Evolutionary conservation across 2,113 vertebrate genomes (phyloP).

Genomic region (Ancistrus triradiatus): DNA sequence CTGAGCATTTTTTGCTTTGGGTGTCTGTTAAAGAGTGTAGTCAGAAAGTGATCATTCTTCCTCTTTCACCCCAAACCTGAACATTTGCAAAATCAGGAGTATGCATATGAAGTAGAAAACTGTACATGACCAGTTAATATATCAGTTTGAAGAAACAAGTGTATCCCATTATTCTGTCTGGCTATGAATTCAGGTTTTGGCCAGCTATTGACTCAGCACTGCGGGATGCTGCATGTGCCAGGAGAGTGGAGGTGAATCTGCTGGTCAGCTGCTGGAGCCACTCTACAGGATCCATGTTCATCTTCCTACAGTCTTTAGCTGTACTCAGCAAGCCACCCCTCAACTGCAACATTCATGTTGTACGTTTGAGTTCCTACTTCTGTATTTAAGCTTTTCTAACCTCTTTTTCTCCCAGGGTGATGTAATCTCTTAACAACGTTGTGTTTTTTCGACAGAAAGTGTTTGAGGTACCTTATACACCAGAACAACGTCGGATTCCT

Average conservation of each 20-base stretch:
- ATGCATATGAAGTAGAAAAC: no score
- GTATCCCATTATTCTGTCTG: no score
- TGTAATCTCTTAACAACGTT: neutral
- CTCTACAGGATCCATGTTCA: slow-evolving; percentile 66
- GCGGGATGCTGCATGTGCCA: slow-evolving; percentile 66
- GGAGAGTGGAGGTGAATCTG: slow-evolving; percentile 63
- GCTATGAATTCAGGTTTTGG: slow-evolving; percentile 80
- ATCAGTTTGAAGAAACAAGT: no score
- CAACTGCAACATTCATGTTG: slow-evolving; percentile 64
- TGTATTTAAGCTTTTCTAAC: neutral
- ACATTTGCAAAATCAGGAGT: no score
- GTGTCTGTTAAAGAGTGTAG: no score
- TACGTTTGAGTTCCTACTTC: slow-evolving; percentile 43
- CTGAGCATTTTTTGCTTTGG: no score
- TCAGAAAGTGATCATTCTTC: no score
- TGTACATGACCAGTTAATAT: no score
- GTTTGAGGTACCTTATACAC: slow-evolving; percentile 67
- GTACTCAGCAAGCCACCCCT: slow-evolving; percentile 60
- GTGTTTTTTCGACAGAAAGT: slow-evolving; percentile 65
- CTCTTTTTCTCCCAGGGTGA: neutral
- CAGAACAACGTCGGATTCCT: slow-evolving; percentile 63
- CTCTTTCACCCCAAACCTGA: no score
- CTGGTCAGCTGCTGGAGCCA: slow-evolving; percentile 78
- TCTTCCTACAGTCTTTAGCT: slow-evolving; percentile 72
- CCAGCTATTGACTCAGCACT: slow-evolving; percentile 68